phyloP scores from a whole-genome alignment of 2,113 vertebrate species.

The Datnioides undecimradiatus region DNA sequence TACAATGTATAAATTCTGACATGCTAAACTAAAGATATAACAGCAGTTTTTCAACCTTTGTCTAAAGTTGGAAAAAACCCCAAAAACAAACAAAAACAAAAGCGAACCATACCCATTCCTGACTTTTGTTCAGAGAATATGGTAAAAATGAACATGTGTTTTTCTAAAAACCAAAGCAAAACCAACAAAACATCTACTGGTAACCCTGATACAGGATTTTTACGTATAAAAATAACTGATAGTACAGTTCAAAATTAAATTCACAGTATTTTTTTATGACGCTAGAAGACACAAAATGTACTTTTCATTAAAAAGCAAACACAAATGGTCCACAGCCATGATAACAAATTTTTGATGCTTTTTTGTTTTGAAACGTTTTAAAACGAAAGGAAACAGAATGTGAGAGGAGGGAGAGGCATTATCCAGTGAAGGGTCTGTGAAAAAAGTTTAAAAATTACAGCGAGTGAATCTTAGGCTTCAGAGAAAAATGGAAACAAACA shows the following conservation, averaged over 20 bases:
- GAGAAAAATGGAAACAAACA: slow-evolving; percentile 29
- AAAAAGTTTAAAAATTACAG: slow-evolving; percentile 51
- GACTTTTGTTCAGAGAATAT: slow-evolving; percentile 66
- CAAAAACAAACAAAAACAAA: slow-evolving; percentile 21
- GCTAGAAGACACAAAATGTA: slow-evolving; percentile 80
- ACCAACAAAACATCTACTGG: slow-evolving; percentile 65
- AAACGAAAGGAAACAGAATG: slow-evolving; percentile 33
- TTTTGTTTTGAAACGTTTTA: slow-evolving; percentile 53
- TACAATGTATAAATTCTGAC: slow-evolving; percentile 94
- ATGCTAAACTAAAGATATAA: slow-evolving; percentile 92
- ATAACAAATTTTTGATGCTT: slow-evolving; percentile 54
- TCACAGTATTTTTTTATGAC: slow-evolving; percentile 89
- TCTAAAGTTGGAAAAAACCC: slow-evolving; percentile 84
- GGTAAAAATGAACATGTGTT: slow-evolving; percentile 75
- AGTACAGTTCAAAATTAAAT: slow-evolving; percentile 90
- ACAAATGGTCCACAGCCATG: slow-evolving; percentile 74
- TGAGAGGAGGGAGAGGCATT: slow-evolving; percentile 2
- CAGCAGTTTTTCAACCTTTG: slow-evolving; percentile 73
- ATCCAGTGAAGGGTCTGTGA: slow-evolving; percentile 29
- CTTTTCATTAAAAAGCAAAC: slow-evolving; percentile 72
- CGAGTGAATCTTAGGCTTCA: slow-evolving; percentile 64
- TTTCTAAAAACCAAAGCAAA: slow-evolving; percentile 72
- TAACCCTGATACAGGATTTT: slow-evolving; percentile 87
- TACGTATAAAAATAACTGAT: slow-evolving; percentile 85
- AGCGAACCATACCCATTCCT: slow-evolving; percentile 44